A percentile compares a stretch with the other conserved stretches of the same genome.
phyloP scores from a whole-genome alignment of 2,113 vertebrate genomes.

The Leucoraja erinaceus region DNA sequence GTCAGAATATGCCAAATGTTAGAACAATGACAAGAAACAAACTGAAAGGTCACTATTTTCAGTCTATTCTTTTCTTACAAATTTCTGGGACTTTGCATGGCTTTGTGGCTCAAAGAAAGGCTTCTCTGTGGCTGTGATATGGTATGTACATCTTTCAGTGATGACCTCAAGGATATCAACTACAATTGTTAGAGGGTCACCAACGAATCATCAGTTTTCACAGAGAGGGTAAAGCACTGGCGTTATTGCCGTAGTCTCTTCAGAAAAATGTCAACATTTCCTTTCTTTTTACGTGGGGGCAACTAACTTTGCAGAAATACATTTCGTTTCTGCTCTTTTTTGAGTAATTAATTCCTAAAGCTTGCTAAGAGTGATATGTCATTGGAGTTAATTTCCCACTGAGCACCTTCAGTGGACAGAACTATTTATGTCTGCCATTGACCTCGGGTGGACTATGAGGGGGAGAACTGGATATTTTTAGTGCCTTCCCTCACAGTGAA shows the following conservation, averaged over 20 bases:
- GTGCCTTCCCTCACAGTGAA: too few relatives aligned
- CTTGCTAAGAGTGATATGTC: neutral
- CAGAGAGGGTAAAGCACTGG: neutral
- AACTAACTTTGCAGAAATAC: neutral
- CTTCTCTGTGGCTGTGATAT: neutral
- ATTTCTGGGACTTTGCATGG: neutral
- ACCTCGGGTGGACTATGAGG: too few relatives aligned
- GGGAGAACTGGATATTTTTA: too few relatives aligned
- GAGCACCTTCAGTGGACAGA: neutral
- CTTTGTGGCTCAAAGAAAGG: neutral
- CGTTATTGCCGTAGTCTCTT: neutral
- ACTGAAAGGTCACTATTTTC: neutral
- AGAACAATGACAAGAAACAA: neutral
- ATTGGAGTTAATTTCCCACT: neutral
- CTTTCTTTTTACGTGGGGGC: neutral
- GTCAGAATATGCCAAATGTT: neutral
- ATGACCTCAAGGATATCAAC: neutral
- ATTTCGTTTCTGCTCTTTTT: neutral
- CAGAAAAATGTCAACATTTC: neutral
- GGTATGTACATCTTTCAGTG: neutral
- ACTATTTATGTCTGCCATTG: neutral
- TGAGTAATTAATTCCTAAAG: neutral
- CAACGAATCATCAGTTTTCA: neutral
- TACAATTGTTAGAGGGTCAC: neutral
- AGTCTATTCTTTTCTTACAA: neutral